Percentiles rank a stretch among this genome's conserved stretches.
These are phyloP conservation scores for Momotus momota DNA, from an alignment of 2,797 vertebrate genomes.

Conservation along the genomic window DNA sequence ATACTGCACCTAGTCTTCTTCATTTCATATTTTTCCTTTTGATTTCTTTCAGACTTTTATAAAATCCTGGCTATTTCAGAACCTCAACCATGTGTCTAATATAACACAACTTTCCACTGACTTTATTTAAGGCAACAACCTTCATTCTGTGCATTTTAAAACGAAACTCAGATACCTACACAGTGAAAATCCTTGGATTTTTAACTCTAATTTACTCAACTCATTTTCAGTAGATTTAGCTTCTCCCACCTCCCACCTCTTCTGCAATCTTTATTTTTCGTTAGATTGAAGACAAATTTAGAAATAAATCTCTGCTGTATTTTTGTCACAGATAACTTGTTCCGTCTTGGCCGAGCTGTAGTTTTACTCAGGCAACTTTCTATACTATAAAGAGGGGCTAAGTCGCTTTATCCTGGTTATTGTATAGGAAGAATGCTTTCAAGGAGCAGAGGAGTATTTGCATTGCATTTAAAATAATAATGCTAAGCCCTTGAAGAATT, in stretches of 20 bases:
- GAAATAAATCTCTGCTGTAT: not conserved
- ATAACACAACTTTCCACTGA: not conserved
- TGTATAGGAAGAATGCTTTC: not conserved
- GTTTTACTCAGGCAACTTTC: not conserved
- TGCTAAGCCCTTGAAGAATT: not conserved
- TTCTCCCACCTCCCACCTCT: not conserved
- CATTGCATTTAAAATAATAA: not conserved
- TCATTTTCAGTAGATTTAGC: not conserved
- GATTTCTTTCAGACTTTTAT: not conserved
- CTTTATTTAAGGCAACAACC: not conserved
- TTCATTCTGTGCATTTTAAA: not conserved
- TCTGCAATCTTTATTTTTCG: not conserved
- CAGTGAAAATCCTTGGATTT: not conserved
- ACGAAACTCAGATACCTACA: not conserved
- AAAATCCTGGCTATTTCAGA: not conserved
- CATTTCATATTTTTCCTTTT: not conserved
- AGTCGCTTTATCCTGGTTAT: not conserved
- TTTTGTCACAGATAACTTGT: not conserved
- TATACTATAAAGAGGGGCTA: not conserved
- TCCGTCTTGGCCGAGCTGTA: not conserved
- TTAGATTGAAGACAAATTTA: not conserved
- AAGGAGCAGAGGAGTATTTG: not conserved
- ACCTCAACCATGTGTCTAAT: not conserved
- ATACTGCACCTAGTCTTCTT: not conserved
- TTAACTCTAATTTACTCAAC: not conserved